These are phyloP conservation scores for Galago senegalensis DNA, from an alignment of 2,797 vertebrate genomes.

Conservation along the genomic window DNA sequence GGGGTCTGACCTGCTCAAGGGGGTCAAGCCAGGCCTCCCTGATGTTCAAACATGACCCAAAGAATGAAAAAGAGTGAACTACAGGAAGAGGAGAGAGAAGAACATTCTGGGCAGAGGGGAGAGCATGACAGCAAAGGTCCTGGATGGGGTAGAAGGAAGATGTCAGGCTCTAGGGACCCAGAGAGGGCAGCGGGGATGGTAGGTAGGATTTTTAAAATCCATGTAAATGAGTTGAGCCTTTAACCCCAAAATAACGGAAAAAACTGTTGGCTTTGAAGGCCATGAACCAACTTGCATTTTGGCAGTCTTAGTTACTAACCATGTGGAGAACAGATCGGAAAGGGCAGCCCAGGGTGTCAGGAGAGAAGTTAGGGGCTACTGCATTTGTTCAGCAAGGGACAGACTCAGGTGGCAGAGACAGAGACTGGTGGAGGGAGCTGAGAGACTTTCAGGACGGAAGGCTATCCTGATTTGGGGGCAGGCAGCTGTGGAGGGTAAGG, in stretches of 20 bases:
- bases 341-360: background rate
- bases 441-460: background rate
- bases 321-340: background rate
- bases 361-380: background rate
- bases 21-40: background rate
- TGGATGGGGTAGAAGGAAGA: background rate
- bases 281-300: background rate
- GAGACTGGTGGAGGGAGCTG: background rate
- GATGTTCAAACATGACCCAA: background rate
- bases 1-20: background rate
- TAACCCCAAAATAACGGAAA: background rate
- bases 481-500: accelerated
- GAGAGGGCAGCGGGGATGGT: background rate
- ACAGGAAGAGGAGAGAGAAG: background rate
- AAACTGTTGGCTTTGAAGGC: background rate
- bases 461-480: accelerated
- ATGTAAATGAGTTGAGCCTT: background rate
- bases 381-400: background rate
- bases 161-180: background rate
- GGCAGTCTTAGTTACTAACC: background rate
- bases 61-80: background rate
- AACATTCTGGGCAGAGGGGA: background rate
- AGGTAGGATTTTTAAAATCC: background rate
- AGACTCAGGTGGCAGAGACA: background rate
- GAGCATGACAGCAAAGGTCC: background rate